Base-by-base conservation (phyloP, 2,888 invertebrate genomes). In the Drosophila merina region DNA sequence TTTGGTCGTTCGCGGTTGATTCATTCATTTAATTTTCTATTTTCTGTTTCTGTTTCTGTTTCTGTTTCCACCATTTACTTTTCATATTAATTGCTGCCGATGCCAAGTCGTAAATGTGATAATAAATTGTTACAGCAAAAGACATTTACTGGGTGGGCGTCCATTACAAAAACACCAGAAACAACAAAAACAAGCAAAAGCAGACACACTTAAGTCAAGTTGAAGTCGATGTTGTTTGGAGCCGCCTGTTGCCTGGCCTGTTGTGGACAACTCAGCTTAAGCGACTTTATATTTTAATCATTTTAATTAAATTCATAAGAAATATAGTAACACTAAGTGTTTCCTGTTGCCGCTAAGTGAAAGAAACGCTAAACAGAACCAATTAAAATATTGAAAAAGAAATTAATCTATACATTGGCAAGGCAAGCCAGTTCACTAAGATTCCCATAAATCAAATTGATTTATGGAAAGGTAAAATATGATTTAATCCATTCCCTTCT, bases 61-160 rank as follows among this genome's bases (percentile, higher is more conserved):
- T 44, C 52, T 70, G 38, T 54, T 67, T 58, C 60, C 51, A 33
- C 50, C 64, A 72, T 68, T 70, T 78, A 72, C 86, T 64, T 72
- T 78, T 76, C 77, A 72, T 87, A 88, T 88, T 81, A 81, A 88
- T 82, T 82, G 85, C 86, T 63, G 50, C 36, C 74, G 64, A 66
- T 58, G 84, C 63, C 77, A 54, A 83, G 88, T 74, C 76, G 73
- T 77, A 72, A 87, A 88, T 81, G 86, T 79, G 86, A 78, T 88
- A 84, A 88, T 84, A 88, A 84, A 84, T 84, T 84, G 87, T 85
- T 88, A 88, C 81, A 72, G 71, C 71, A 64, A 82, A 70, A 76
- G 72, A 69, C 86, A 68, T 74, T 76, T 58, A 56, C 49, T 59
- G 51, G 74, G 82, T 82, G 77, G 86, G 82, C 88, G 82, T 74